Conservation (phyloP, 2,797 vertebrate genomes). For the Psittacula echo region DNA sequence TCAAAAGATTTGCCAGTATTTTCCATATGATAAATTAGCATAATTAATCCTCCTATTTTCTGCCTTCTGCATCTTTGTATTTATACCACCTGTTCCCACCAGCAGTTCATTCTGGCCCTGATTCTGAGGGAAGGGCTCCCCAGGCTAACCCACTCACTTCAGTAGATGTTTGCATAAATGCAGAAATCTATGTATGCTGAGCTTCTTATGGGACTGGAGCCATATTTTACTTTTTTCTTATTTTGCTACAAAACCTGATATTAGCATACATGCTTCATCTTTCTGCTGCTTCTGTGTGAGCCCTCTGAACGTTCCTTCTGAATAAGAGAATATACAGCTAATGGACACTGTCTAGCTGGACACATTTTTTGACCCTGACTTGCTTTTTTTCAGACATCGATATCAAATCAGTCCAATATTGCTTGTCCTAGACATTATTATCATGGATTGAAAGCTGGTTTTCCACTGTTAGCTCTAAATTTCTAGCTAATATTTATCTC, state of each 20-base stretch:
- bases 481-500: not conserved
- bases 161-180: not conserved
- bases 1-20: not conserved
- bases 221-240: not conserved
- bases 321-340: not conserved
- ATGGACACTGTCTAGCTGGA: not conserved
- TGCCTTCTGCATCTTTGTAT: not conserved
- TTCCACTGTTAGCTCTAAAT: not conserved
- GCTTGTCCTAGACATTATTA: not conserved
- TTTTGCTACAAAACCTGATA: not conserved
- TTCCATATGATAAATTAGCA: not conserved
- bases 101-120: constrained; percentile 18
- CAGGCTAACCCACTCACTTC: not conserved
- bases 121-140: not conserved
- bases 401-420: not conserved
- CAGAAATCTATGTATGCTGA: not conserved
- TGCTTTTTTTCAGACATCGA: not conserved
- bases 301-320: not conserved
- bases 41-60: constrained; percentile 12
- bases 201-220: not conserved
- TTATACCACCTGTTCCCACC: constrained; percentile 1
- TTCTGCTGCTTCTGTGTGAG: not conserved
- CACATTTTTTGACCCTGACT: not conserved
- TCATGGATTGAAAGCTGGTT: not conserved
- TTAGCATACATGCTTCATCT: not conserved